Percentiles rank a stretch among this genome's conserved stretches.
phyloP scores from a whole-genome alignment of 2,113 vertebrate genomes.

The Collichthys lucidus region DNA sequence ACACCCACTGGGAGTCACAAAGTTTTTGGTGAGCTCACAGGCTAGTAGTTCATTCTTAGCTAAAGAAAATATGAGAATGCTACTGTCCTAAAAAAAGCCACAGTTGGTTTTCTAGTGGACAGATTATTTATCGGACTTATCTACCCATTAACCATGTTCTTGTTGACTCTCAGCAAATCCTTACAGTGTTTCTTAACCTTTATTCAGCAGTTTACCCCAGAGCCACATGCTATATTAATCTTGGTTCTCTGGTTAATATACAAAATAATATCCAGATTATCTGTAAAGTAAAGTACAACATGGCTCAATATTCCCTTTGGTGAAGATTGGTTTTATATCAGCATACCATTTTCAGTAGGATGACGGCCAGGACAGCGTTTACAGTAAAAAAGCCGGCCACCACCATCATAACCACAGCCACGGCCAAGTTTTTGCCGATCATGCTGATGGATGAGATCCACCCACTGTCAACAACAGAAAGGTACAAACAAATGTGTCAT shows the following conservation, averaged over 20 bases:
- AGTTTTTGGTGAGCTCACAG: too few relatives aligned
- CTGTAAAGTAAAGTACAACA: neutral
- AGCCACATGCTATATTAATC: neutral
- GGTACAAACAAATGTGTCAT: constrained; percentile 25
- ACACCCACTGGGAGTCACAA: too few relatives aligned
- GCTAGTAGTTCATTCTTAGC: too few relatives aligned
- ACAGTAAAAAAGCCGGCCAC: constrained; percentile 94
- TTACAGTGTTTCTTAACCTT: neutral
- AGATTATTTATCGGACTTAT: neutral
- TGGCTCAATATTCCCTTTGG: neutral
- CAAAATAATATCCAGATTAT: neutral
- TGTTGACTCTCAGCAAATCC: neutral
- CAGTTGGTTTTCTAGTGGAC: neutral
- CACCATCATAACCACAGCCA: constrained; percentile 94
- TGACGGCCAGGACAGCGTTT: constrained; percentile 86
- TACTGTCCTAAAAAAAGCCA: neutral
- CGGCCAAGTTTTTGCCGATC: constrained; percentile 74
- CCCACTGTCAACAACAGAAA: constrained; percentile 83
- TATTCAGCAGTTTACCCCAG: neutral
- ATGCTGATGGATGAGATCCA: constrained; percentile 91
- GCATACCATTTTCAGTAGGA: constrained; percentile 94
- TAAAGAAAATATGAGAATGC: neutral
- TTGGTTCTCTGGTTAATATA: neutral
- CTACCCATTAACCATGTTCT: neutral
- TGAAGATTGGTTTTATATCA: neutral